A percentile compares a stretch with the other conserved stretches of the same genome.
phyloP scores from a whole-genome alignment of 2,888 invertebrate genomes.

The Nemoura dubitans region DNA sequence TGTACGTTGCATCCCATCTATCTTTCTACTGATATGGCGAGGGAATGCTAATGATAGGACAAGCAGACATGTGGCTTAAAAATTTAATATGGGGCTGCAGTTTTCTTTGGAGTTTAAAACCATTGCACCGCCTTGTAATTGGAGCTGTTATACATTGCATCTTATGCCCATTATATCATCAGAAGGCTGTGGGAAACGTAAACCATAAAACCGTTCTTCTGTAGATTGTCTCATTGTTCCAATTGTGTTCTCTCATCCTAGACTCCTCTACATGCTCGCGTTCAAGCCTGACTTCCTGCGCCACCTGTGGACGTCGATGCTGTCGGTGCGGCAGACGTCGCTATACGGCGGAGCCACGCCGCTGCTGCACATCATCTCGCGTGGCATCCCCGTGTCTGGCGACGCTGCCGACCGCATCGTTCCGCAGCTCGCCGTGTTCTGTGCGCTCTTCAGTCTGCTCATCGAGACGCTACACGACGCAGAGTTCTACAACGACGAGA shows the following conservation, averaged over 20 bases:
- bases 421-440: slow-evolving; percentile 84
- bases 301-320: slow-evolving; percentile 73
- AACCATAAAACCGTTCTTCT: no score
- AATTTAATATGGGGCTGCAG: no score
- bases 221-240: no score
- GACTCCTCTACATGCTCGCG: slow-evolving; percentile 80
- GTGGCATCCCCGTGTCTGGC: slow-evolving; percentile 70
- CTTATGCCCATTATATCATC: no score
- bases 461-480: slow-evolving; percentile 86
- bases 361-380: slow-evolving; percentile 71
- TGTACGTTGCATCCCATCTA: no score
- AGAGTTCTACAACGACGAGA: slow-evolving; percentile 75
- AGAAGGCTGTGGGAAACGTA: no score
- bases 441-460: slow-evolving; percentile 80
- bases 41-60: no score
- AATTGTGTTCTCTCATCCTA: slow-evolving; percentile 55
- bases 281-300: slow-evolving; percentile 81
- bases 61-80: no score
- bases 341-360: slow-evolving; percentile 65
- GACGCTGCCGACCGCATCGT: slow-evolving; percentile 74
- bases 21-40: no score
- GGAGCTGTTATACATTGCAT: no score
- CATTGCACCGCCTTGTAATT: no score
- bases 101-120: no score
- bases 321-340: slow-evolving; percentile 61